phyloP scores from a whole-genome alignment of 2,888 invertebrate genomes.

The Dasysyrphus tricinctus region DNA sequence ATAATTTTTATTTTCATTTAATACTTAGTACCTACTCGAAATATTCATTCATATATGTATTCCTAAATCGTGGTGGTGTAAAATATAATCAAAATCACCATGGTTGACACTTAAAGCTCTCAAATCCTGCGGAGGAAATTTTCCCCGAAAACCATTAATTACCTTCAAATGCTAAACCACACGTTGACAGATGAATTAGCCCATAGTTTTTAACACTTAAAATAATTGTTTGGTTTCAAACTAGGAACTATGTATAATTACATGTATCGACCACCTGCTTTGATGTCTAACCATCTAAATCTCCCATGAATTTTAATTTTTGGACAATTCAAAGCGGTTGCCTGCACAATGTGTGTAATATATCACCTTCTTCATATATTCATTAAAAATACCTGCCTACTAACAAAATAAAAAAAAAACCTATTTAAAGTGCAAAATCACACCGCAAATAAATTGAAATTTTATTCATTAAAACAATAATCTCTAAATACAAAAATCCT shows the following conservation, averaged over 20 bases:
- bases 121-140: not conserved
- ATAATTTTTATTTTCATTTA: not conserved
- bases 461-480: slow-evolving; percentile 74
- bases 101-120: not conserved
- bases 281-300: slow-evolving; percentile 30
- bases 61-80: not conserved
- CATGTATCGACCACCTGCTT: slow-evolving; percentile 30
- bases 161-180: slow-evolving; percentile 10
- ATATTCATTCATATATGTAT: not conserved
- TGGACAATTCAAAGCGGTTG: slow-evolving; percentile 14
- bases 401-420: not conserved
- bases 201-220: slow-evolving; percentile 14
- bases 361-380: slow-evolving; percentile 22
- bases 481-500: slow-evolving; percentile 42
- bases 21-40: not conserved
- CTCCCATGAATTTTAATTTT: slow-evolving; percentile 21
- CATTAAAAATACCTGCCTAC: slow-evolving; percentile 18
- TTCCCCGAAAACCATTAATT: slow-evolving; percentile 6
- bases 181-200: slow-evolving; percentile 39
- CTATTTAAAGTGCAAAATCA: slow-evolving; percentile 59
- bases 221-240: slow-evolving; percentile 31
- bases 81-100: not conserved
- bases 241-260: slow-evolving; percentile 18
- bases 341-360: not conserved
- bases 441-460: slow-evolving; percentile 74